Percentiles rank a stretch among this genome's conserved stretches.
phyloP scores from a whole-genome alignment of 1,140 invertebrate genomes.

The Brachionus calyciflorus region DNA sequence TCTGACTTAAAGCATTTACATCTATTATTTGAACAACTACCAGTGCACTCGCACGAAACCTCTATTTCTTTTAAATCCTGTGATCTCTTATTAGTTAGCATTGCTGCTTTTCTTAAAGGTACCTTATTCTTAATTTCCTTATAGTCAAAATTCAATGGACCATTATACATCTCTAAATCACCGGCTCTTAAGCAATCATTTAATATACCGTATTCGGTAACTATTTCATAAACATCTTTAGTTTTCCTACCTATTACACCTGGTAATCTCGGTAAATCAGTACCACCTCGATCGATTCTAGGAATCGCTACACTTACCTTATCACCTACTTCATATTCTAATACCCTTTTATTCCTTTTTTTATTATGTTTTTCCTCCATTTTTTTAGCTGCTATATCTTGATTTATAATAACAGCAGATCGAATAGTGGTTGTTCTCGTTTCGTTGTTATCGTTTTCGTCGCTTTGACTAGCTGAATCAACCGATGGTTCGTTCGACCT shows the following conservation, averaged over 20 bases:
- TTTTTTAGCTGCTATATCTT: constrained; percentile 14
- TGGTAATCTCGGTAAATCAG: not conserved
- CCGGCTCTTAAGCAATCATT: not conserved
- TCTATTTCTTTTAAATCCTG: not conserved
- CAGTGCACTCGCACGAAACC: not conserved
- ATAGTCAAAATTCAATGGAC: not conserved
- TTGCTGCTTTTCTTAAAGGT: constrained; percentile 3
- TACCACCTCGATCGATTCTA: not conserved
- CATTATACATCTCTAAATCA: constrained; percentile 11
- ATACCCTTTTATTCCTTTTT: not conserved
- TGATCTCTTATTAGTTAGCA: not conserved
- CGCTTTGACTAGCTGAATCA: not conserved
- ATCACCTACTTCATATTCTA: not conserved
- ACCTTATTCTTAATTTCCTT: not conserved
- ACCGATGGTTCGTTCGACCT: not conserved
- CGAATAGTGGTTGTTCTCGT: not conserved
- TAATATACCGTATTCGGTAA: not conserved
- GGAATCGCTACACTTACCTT: constrained; percentile 6
- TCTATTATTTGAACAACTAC: not conserved
- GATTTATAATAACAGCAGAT: not conserved
- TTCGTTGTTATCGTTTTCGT: not conserved
- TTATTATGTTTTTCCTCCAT: constrained; percentile 16
- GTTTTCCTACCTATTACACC: not conserved
- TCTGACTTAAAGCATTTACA: constrained; percentile 14
- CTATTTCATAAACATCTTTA: constrained; percentile 1